A percentile compares a stretch with the other conserved stretches of the same genome.
Evolutionary conservation across 1,140 invertebrate genomes (phyloP).

Genomic region (Euwallacea fornicatus): DNA sequence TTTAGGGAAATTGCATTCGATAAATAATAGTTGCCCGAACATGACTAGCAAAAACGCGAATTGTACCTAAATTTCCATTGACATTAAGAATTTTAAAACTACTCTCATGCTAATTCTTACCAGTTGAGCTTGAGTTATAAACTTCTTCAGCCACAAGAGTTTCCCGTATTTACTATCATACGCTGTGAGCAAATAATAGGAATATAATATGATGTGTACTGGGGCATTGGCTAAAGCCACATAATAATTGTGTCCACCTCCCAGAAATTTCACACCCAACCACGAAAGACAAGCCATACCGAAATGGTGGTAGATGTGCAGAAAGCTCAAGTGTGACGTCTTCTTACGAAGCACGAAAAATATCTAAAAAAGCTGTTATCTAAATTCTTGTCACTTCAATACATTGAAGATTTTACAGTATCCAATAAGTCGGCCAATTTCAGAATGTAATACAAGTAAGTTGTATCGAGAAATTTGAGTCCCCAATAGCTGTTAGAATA

Average conservation of each 20-base stretch:
- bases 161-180: constrained; percentile 65
- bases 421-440: constrained; percentile 72
- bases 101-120: constrained; percentile 47
- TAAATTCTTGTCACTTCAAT: not conserved
- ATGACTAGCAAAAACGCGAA: constrained; percentile 74
- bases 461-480: constrained; percentile 60
- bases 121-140: constrained; percentile 73
- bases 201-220: constrained; percentile 81
- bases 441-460: constrained; percentile 66
- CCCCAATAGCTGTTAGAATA: constrained; percentile 63
- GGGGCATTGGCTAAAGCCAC: constrained; percentile 70
- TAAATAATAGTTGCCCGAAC: constrained; percentile 65
- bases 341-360: constrained; percentile 90
- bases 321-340: constrained; percentile 77
- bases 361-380: constrained; percentile 55
- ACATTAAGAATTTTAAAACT: not conserved
- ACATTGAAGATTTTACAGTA: constrained; percentile 57
- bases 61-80: constrained; percentile 61
- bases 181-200: constrained; percentile 73
- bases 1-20: constrained; percentile 72
- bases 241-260: constrained; percentile 65
- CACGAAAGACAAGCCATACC: constrained; percentile 70
- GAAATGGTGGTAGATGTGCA: constrained; percentile 88
- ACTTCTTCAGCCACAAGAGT: constrained; percentile 73
- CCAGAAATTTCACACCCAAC: constrained; percentile 64